phyloP scores from a whole-genome alignment of 2,888 invertebrate genomes.

The Asteroscopus sphinx region DNA sequence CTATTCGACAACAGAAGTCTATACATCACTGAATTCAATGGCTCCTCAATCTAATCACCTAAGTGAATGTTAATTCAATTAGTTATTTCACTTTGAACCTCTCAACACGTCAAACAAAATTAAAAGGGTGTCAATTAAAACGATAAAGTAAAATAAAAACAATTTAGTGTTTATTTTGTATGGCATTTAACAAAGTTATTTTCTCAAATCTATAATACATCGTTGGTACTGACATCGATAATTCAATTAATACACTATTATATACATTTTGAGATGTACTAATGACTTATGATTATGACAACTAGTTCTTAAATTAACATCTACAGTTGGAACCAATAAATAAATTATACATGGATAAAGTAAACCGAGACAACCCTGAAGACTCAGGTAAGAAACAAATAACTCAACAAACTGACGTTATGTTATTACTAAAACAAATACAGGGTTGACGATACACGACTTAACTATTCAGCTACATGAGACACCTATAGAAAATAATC shows the following conservation, averaged over 20 bases:
- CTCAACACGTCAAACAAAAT: slow-evolving; percentile 38
- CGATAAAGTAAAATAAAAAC: slow-evolving; percentile 85
- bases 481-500: slow-evolving; percentile 83
- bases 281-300: slow-evolving; percentile 76
- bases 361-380: slow-evolving; percentile 61
- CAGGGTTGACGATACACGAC: slow-evolving; percentile 61
- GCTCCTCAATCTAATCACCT: slow-evolving; percentile 33
- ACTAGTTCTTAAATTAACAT: slow-evolving; percentile 77
- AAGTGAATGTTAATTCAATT: slow-evolving; percentile 37
- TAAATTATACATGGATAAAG: slow-evolving; percentile 76
- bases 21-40: slow-evolving; percentile 33
- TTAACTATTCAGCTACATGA: slow-evolving; percentile 75
- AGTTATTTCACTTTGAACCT: slow-evolving; percentile 19
- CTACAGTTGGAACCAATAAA: slow-evolving; percentile 81
- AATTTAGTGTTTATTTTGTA: slow-evolving; percentile 85
- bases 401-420: slow-evolving; percentile 75
- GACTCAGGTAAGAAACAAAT: slow-evolving; percentile 69
- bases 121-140: slow-evolving; percentile 57
- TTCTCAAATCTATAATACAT: slow-evolving; percentile 83
- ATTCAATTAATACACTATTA: slow-evolving; percentile 81
- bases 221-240: slow-evolving; percentile 86
- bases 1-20: slow-evolving; percentile 10
- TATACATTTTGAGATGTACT: slow-evolving; percentile 78
- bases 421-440: slow-evolving; percentile 67
- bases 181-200: slow-evolving; percentile 86